Percentiles rank a stretch among this genome's conserved stretches.
Evolutionary conservation across 2,888 invertebrate genomes (phyloP).

Genomic region (Andrena praecox): DNA sequence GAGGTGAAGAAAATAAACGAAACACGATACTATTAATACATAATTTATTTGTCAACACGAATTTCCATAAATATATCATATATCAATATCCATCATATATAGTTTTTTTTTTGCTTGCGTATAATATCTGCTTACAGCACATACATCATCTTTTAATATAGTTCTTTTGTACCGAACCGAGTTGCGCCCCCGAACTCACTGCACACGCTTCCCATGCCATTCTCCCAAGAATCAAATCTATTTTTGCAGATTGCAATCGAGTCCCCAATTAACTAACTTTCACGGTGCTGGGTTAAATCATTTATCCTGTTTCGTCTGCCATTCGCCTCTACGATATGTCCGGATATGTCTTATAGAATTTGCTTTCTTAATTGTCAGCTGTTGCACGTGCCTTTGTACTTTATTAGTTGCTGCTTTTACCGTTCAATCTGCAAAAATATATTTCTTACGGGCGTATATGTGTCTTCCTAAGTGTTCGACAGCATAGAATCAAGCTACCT

Average conservation of each 20-base stretch:
- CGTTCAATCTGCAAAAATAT: conserved; percentile 63
- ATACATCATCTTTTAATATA: conserved; percentile 66
- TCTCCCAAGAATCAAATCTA: conserved; percentile 37
- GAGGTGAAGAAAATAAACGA: background rate
- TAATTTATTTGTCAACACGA: conserved; percentile 82
- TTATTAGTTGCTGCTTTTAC: conserved; percentile 23
- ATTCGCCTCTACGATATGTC: conserved; percentile 56
- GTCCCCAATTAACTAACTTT: conserved; percentile 8
- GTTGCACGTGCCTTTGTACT: conserved; percentile 56
- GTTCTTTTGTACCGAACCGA: conserved; percentile 76
- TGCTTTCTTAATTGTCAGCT: conserved; percentile 40
- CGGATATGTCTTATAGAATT: conserved; percentile 56
- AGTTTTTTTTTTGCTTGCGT: conserved; percentile 65
- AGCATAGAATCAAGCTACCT: background rate
- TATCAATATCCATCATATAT: conserved; percentile 79
- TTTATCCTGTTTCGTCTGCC: background rate
- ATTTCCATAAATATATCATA: conserved; percentile 83
- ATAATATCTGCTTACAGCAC: conserved; percentile 68
- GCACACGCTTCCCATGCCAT: conserved; percentile 38
- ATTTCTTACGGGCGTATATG: background rate
- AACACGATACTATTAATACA: conserved; percentile 69
- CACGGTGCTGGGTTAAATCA: background rate
- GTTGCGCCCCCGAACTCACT: conserved; percentile 66
- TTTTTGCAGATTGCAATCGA: conserved; percentile 66
- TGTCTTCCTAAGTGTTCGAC: background rate